A percentile compares a stretch with the other conserved stretches of the same genome.
Evolutionary conservation across 2,888 invertebrate genomes (phyloP).

Genomic region (Coronaproctus castanopsis): DNA sequence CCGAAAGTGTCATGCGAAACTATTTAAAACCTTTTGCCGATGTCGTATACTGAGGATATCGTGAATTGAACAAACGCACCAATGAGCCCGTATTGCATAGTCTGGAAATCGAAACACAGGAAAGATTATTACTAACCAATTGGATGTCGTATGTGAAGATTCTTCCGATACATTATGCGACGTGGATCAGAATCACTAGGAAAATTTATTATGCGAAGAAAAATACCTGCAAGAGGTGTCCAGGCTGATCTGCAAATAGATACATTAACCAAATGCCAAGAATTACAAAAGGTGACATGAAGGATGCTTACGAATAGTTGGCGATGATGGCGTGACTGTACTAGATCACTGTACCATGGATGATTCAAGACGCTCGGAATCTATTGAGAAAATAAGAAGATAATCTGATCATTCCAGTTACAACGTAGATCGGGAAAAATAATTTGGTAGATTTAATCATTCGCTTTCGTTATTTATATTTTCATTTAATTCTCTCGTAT

Average conservation of each 20-base stretch:
- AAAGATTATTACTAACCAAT: not conserved
- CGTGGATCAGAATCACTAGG: not conserved
- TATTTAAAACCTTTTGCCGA: not conserved
- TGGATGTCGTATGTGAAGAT: not conserved
- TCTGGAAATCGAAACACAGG: not conserved
- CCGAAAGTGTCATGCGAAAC: not conserved
- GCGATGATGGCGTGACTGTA: not conserved
- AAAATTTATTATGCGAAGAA: not conserved
- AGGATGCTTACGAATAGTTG: not conserved
- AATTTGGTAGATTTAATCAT: too few species aligned
- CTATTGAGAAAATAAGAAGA: too few species aligned
- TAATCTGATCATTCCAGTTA: too few species aligned
- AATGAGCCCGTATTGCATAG: not conserved
- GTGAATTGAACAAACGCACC: not conserved
- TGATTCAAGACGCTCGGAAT: not conserved
- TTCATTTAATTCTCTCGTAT: too few species aligned
- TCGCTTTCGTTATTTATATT: too few species aligned
- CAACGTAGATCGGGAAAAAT: too few species aligned
- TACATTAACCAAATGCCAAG: not conserved
- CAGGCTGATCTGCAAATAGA: not conserved
- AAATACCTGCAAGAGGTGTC: not conserved
- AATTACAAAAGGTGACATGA: not conserved
- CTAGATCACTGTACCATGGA: not conserved
- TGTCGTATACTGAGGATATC: not conserved
- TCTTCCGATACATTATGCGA: not conserved